Evolutionary conservation across 1,140 invertebrate genomes (phyloP).

Genomic region (Trichonephila clavata): DNA sequence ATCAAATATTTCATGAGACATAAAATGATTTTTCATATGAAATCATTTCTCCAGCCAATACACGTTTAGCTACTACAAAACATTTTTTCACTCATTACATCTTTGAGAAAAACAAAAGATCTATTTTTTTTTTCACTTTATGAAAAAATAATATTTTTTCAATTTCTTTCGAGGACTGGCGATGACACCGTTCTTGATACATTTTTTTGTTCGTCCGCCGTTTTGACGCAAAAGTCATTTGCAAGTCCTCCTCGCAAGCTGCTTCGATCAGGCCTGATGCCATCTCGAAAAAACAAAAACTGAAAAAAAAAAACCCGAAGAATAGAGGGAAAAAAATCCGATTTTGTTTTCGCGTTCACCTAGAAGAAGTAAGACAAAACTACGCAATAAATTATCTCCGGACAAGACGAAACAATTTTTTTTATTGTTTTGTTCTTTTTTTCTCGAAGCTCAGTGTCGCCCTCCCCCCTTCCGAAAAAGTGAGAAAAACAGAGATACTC

Average conservation of each 20-base stretch:
- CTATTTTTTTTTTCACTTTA: background rate
- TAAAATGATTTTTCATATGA: too few species aligned
- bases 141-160: background rate
- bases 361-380: constrained; percentile 33
- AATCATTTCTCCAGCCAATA: too few species aligned
- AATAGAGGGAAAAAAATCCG: too few species aligned
- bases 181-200: background rate
- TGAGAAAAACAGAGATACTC: constrained; percentile 55
- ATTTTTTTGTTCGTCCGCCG: background rate
- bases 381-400: constrained; percentile 50
- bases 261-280: background rate
- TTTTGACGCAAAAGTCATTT: background rate
- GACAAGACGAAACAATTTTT: constrained; percentile 32
- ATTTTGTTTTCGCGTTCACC: background rate
- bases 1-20: too few species aligned
- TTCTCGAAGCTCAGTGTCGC: background rate
- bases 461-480: background rate
- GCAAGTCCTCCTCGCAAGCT: constrained; percentile 25
- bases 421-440: background rate
- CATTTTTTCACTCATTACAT: background rate
- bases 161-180: background rate
- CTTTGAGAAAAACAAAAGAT: background rate
- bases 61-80: background rate
- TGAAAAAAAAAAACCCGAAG: background rate
- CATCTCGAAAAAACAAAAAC: background rate